Evolutionary conservation across 2,113 vertebrate species (phyloP), one percentile per base, ranked within the genome.

Genomic region (Dendropsophus ebraccatus): DNA sequence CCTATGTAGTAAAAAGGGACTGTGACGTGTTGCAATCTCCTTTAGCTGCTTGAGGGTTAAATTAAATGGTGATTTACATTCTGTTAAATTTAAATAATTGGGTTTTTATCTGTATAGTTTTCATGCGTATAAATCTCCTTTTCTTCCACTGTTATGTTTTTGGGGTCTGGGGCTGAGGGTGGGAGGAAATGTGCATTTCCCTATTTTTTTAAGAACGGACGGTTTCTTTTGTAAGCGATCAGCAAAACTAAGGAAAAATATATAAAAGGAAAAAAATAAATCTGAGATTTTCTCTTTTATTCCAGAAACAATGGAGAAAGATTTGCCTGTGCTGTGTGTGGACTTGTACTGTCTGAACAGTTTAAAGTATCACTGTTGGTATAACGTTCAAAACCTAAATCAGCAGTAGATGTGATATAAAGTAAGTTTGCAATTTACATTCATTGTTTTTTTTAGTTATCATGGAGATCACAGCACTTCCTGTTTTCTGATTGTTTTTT

Each of bases 91-190:
- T 86, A 23, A 81, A 86, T 80, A 72, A 69, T 60, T 86, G 65
- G 76, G 65, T 86, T 86, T 86, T 56, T 86, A 81, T 58, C 76
- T 86, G 84, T 86, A 86, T 86, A 86, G 84, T 86, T 86, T 81
- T 80, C 84, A 81, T 86, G 75, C 19, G 13, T 73, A 81, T 49
- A 81, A 79, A 70, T 69, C 21, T 78, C 56, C 13, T 47, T 80
- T 80, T 49, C 65, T 86, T 81, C 77, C n/a, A 12, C 41, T 76
- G n/a, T 73, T 80, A 72, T 56, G 19, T 80, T 80, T 78, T 80
- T 35, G 75, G 75, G 75, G 28, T 60, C 37, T 58, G 54, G 69
- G 82, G 49, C 58, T 77, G 73, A n/a, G 70, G 83, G 83, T 37
- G 76, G 67, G 84, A 73, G 76, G 65, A 86, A 81, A 86, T 86